phyloP scores from a whole-genome alignment of 2,888 invertebrate genomes.

The Cosmia trapezina region DNA sequence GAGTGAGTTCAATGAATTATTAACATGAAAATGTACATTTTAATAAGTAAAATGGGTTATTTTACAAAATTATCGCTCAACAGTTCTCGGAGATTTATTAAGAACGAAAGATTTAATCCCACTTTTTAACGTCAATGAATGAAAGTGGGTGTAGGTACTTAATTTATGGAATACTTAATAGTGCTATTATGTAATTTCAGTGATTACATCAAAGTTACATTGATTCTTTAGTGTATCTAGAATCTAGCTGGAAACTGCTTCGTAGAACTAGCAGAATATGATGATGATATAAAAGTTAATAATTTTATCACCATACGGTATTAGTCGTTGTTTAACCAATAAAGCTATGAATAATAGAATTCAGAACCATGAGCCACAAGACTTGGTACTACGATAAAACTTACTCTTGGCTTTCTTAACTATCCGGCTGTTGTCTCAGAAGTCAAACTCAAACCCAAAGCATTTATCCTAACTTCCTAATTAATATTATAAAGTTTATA shows the following conservation, averaged over 20 bases:
- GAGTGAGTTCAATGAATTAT: conserved; percentile 8
- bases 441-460: too few species aligned
- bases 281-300: not conserved
- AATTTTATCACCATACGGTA: not conserved
- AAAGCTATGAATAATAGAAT: not conserved
- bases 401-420: not conserved
- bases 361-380: not conserved
- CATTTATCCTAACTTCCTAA: too few species aligned
- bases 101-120: not conserved
- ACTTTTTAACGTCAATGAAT: not conserved
- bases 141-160: too few species aligned
- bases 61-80: not conserved
- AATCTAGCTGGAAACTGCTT: not conserved
- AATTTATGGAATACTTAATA: too few species aligned
- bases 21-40: not conserved
- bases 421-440: too few species aligned
- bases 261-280: not conserved
- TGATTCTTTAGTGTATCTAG: not conserved
- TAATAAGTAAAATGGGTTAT: not conserved
- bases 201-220: too few species aligned
- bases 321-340: not conserved
- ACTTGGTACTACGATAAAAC: not conserved
- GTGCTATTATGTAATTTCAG: not conserved
- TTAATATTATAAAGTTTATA: too few species aligned
- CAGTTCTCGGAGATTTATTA: conserved; percentile 16